Percentiles rank a stretch among this genome's conserved stretches.
Evolutionary conservation across 2,888 invertebrate species (phyloP).

Genomic region (Callosobruchus maculatus): DNA sequence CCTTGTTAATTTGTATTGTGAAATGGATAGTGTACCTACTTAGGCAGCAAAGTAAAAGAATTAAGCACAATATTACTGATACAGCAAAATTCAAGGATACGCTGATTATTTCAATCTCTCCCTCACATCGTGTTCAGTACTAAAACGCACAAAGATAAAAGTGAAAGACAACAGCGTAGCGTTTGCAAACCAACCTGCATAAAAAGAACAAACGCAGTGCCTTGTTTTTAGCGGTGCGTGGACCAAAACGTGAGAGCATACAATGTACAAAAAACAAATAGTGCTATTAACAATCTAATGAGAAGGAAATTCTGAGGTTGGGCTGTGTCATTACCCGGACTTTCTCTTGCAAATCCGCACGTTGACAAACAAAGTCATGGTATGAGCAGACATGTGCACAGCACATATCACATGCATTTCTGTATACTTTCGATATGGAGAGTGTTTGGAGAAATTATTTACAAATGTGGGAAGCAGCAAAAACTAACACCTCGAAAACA

Average conservation of each 20-base stretch:
- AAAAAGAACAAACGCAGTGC: background rate
- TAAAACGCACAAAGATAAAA: background rate
- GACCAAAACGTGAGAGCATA: background rate
- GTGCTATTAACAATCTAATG: background rate
- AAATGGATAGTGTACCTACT: background rate
- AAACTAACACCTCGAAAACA: background rate
- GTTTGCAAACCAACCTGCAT: background rate
- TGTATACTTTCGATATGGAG: background rate
- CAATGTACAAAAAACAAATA: background rate
- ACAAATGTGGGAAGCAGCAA: background rate
- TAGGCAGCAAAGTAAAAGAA: background rate
- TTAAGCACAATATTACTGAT: background rate
- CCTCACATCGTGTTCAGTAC: background rate
- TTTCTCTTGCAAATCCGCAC: background rate
- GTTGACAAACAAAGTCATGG: background rate
- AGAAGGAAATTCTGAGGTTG: background rate
- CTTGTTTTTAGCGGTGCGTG: background rate
- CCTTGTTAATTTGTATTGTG: background rate
- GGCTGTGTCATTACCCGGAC: background rate
- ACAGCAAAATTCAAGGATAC: background rate
- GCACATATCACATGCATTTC: background rate
- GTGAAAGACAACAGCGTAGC: background rate
- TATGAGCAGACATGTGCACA: background rate
- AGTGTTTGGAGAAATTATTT: background rate
- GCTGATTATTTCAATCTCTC: background rate